Evolutionary conservation across 1,140 invertebrate species (phyloP).

Genomic region (Cyrtorhinus lividipennis): DNA sequence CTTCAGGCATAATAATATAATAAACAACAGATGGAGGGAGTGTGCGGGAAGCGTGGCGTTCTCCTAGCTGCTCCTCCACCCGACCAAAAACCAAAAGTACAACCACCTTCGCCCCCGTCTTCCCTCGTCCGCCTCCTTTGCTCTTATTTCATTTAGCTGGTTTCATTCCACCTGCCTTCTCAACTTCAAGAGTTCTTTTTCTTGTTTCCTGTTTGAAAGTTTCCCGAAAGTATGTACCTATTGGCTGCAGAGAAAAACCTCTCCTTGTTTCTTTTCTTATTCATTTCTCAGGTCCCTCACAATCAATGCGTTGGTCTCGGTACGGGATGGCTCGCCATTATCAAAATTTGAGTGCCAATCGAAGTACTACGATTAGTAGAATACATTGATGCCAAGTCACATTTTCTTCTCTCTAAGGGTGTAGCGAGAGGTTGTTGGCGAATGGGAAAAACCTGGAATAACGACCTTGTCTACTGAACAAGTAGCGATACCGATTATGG

Average conservation of each 20-base stretch:
- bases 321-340: no score
- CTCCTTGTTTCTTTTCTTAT: neutral
- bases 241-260: neutral
- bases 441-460: no score
- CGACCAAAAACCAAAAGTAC: slow-evolving; percentile 14
- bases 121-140: neutral
- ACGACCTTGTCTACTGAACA: no score
- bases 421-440: no score
- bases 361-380: no score
- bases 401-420: no score
- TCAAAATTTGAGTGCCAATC: no score
- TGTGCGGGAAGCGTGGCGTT: slow-evolving; percentile 17
- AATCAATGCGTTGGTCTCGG: no score
- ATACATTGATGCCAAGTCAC: no score
- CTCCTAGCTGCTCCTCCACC: slow-evolving; percentile 11
- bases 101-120: slow-evolving; percentile 11
- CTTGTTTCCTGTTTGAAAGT: neutral
- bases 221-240: neutral
- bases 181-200: neutral
- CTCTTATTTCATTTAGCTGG: slow-evolving; percentile 4
- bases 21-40: slow-evolving; percentile 14
- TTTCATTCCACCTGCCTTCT: slow-evolving; percentile 1
- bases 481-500: no score
- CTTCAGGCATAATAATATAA: slow-evolving; percentile 15
- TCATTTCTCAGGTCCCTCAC: neutral